These are phyloP conservation scores for Thereuonema tuberculata DNA, from an alignment of 1,140 invertebrate genomes.

Conservation along the genomic window DNA sequence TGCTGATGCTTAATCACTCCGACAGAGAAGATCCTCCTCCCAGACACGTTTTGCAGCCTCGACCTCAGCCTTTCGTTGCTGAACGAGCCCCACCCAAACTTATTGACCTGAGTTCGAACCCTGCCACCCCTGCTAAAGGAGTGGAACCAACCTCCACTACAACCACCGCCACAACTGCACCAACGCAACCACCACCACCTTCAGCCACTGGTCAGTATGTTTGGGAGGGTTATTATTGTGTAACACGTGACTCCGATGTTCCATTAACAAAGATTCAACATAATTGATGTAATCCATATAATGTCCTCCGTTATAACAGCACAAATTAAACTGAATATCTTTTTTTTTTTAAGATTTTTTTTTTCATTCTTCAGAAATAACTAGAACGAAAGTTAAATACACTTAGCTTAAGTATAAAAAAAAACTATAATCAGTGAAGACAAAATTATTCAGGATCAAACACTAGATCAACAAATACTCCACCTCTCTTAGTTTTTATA, in stretches of 20 bases:
- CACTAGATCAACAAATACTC: too few relatives aligned
- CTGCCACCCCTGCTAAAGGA: conserved; percentile 8
- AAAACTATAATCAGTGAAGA: too few relatives aligned
- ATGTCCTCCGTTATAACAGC: too few relatives aligned
- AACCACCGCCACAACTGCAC: too few relatives aligned
- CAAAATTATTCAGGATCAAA: too few relatives aligned
- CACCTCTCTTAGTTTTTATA: too few relatives aligned
- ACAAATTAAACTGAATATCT: too few relatives aligned
- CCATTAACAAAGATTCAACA: neutral
- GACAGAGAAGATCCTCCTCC: conserved; percentile 25
- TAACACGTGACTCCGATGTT: neutral
- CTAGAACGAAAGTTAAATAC: too few relatives aligned
- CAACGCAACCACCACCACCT: neutral
- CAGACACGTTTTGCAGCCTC: conserved; percentile 7
- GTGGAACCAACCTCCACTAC: neutral
- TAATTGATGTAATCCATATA: too few relatives aligned
- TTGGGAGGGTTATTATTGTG: neutral
- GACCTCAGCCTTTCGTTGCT: conserved; percentile 10
- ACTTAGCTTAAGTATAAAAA: too few relatives aligned
- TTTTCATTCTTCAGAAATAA: too few relatives aligned
- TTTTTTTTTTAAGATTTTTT: too few relatives aligned
- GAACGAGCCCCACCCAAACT: conserved; percentile 25
- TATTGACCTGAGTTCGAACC: conserved; percentile 27
- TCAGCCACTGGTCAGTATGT: conserved; percentile 6
- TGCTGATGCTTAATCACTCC: conserved; percentile 35